Evolutionary conservation across 2,797 vertebrate species (phyloP).

Genomic region (Xenentodon cancila): DNA sequence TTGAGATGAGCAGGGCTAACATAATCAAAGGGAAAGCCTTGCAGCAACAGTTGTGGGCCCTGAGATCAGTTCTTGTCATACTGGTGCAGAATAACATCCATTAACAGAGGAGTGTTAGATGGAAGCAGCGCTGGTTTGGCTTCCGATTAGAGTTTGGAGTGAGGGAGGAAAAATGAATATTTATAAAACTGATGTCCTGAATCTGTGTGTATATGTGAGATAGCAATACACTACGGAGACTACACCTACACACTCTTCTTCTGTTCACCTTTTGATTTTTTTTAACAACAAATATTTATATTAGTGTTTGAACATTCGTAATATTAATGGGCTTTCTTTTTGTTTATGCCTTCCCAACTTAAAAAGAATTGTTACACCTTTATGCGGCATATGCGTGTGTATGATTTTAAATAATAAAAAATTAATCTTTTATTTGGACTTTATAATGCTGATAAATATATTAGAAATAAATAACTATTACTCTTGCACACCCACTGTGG

Average conservation of each 20-base stretch:
- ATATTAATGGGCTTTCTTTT: too few relatives aligned
- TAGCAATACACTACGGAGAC: conserved; percentile 7
- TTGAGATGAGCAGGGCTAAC: conserved; percentile 27
- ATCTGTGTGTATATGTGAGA: conserved; percentile 3
- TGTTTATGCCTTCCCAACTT: too few relatives aligned
- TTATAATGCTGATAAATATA: too few relatives aligned
- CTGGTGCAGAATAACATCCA: conserved; percentile 52
- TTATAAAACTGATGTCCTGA: conserved; percentile 16
- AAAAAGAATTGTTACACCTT: too few relatives aligned
- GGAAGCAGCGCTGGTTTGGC: conserved; percentile 34
- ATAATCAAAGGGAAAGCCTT: conserved; percentile 48
- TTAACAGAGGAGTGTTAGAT: conserved; percentile 44
- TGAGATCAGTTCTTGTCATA: conserved; percentile 63
- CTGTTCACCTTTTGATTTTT: not conserved
- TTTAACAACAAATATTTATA: not conserved
- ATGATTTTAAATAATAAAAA: too few relatives aligned
- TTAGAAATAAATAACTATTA: too few relatives aligned
- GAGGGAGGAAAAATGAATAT: conserved; percentile 32
- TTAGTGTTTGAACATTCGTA: not conserved
- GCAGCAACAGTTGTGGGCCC: conserved; percentile 35
- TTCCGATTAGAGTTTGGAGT: conserved; percentile 22
- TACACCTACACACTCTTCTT: not conserved
- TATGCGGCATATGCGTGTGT: too few relatives aligned
- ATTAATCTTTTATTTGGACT: too few relatives aligned
- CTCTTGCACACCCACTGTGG: too few relatives aligned